Evolutionary conservation across 35 echinoderm and acorn worm species (phyloP).

Genomic region (Ptychodera flava): DNA sequence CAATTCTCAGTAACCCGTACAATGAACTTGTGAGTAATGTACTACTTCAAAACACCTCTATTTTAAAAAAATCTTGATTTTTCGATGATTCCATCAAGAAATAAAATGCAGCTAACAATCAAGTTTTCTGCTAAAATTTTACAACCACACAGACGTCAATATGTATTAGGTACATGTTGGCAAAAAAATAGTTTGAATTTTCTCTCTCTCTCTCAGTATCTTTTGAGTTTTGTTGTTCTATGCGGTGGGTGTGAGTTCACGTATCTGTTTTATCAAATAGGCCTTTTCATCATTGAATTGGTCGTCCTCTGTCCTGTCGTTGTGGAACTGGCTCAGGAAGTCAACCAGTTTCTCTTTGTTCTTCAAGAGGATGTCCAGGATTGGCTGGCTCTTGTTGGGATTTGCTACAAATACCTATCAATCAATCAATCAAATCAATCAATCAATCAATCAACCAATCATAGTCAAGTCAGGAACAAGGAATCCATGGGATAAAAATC

Average conservation of each 20-base stretch:
- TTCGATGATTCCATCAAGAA: too few relatives aligned
- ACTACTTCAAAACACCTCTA: too few relatives aligned
- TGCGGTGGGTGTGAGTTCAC: constrained; percentile 39
- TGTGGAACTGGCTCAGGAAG: constrained; percentile 83
- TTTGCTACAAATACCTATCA: constrained; percentile 97
- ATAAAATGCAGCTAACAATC: too few relatives aligned
- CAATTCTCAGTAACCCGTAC: neutral
- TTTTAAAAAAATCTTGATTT: too few relatives aligned
- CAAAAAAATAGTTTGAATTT: too few relatives aligned
- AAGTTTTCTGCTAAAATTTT: too few relatives aligned
- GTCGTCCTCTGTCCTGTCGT: constrained; percentile 95
- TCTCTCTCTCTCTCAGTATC: too few relatives aligned
- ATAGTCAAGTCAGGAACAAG: neutral
- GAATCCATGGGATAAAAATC: neutral
- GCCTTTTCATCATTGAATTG: constrained; percentile 99
- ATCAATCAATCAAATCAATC: too few relatives aligned
- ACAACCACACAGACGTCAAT: too few relatives aligned
- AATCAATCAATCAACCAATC: too few relatives aligned
- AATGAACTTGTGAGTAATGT: neutral
- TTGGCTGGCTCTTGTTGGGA: constrained; percentile 76
- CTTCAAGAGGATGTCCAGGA: constrained; percentile 82
- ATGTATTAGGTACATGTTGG: too few relatives aligned
- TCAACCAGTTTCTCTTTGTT: constrained; percentile 97
- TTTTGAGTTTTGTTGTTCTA: too few relatives aligned
- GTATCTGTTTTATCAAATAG: constrained; percentile 95